Conservation (phyloP, 2,888 invertebrate genomes). For the Yponomeuta malinellus region DNA sequence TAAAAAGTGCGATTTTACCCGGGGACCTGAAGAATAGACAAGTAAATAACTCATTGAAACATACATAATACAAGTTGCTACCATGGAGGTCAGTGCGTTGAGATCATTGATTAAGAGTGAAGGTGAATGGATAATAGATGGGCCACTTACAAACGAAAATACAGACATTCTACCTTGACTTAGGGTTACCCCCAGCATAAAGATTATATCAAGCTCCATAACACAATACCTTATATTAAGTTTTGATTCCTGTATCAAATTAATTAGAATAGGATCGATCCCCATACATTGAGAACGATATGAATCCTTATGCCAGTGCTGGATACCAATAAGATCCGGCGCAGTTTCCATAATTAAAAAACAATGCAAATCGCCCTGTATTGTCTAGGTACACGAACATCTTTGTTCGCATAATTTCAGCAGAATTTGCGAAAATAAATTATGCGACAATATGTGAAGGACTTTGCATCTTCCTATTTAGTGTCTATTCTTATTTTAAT, state of each 20-base stretch:
- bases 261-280: too few relatives aligned
- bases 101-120: background rate
- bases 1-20: too few relatives aligned
- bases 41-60: constrained; percentile 12
- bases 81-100: too few relatives aligned
- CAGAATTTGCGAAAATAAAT: constrained; percentile 30
- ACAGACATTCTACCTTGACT: background rate
- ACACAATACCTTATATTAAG: too few relatives aligned
- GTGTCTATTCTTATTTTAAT: constrained; percentile 59
- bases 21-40: too few relatives aligned
- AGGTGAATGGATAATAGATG: background rate
- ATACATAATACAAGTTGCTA: too few relatives aligned
- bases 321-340: background rate
- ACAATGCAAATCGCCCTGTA: background rate
- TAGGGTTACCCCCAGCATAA: background rate
- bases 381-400: background rate
- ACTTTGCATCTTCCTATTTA: constrained; percentile 43
- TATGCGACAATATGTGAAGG: constrained; percentile 49
- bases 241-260: too few relatives aligned
- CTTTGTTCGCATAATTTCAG: background rate
- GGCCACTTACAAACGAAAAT: too few relatives aligned
- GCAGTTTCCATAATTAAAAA: background rate
- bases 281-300: too few relatives aligned
- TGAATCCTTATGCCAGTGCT: too few relatives aligned
- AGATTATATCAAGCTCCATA: too few relatives aligned